phyloP scores from a whole-genome alignment of 1,140 invertebrate species.

The Archegozetes longisetosus region DNA sequence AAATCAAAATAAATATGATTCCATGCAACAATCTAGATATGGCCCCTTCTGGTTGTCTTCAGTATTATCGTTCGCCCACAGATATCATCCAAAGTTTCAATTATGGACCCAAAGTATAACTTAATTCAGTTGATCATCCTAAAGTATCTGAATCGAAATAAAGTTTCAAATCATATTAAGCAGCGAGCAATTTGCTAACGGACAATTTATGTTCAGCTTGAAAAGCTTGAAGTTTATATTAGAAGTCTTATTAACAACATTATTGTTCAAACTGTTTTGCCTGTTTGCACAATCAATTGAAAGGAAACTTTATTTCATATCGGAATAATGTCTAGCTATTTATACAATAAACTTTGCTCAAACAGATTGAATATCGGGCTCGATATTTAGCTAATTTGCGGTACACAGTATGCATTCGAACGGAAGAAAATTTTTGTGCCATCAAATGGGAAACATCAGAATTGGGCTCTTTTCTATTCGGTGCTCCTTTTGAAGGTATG shows the following conservation, averaged over 20 bases:
- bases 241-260: too few relatives aligned
- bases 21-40: constrained; percentile 47
- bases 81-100: constrained; percentile 53
- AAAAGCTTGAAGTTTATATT: too few relatives aligned
- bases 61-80: constrained; percentile 42
- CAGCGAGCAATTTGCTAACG: too few relatives aligned
- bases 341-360: background rate
- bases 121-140: too few relatives aligned
- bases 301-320: too few relatives aligned
- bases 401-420: constrained; percentile 64
- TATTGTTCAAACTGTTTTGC: too few relatives aligned
- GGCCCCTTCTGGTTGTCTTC: constrained; percentile 45
- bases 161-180: too few relatives aligned
- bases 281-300: too few relatives aligned
- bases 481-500: constrained; percentile 18
- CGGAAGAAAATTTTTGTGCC: constrained; percentile 69
- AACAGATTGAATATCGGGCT: constrained; percentile 30
- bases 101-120: constrained; percentile 25
- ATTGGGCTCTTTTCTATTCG: constrained; percentile 20
- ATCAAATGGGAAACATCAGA: constrained; percentile 33
- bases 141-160: too few relatives aligned
- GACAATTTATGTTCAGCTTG: too few relatives aligned
- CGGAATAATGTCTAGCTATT: too few relatives aligned
- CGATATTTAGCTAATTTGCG: constrained; percentile 70
- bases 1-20: constrained; percentile 53